These are phyloP conservation scores for Drosophila prosaltans DNA, from an alignment of 1,140 invertebrate species.

Conservation along the genomic window DNA sequence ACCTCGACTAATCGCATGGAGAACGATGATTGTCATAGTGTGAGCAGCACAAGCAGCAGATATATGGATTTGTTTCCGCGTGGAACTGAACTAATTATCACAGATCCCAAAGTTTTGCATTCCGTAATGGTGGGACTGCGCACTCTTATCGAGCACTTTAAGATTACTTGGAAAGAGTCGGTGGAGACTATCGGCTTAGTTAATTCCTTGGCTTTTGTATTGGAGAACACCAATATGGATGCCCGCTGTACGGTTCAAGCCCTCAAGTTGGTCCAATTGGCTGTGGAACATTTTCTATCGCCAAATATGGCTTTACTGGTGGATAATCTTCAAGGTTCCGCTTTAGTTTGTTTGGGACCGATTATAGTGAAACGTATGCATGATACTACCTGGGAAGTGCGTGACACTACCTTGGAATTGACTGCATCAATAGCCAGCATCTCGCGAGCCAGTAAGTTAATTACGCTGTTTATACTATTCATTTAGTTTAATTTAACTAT, in stretches of 20 bases:
- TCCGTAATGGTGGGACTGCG: slow-evolving; percentile 86
- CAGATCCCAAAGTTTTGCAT: slow-evolving; percentile 84
- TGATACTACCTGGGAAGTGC: slow-evolving; percentile 89
- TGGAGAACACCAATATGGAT: slow-evolving; percentile 82
- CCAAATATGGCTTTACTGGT: slow-evolving; percentile 89
- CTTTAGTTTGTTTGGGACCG: slow-evolving; percentile 86
- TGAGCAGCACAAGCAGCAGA: slow-evolving; percentile 78
- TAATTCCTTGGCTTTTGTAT: slow-evolving; percentile 77
- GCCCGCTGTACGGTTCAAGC: slow-evolving; percentile 87
- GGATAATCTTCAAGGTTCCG: slow-evolving; percentile 86
- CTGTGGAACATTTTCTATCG: slow-evolving; percentile 89
- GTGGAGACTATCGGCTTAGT: slow-evolving; percentile 81
- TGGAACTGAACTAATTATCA: slow-evolving; percentile 56
- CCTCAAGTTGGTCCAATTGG: slow-evolving; percentile 87
- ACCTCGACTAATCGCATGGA: slow-evolving; percentile 35
- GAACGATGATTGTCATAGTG: slow-evolving; percentile 70
- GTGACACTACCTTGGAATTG: slow-evolving; percentile 89
- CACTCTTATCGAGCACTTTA: slow-evolving; percentile 87
- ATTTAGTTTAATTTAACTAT: neutral
- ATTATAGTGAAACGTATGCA: slow-evolving; percentile 88
- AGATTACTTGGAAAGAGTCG: slow-evolving; percentile 88
- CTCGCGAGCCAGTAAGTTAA: slow-evolving; percentile 86
- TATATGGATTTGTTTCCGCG: slow-evolving; percentile 58
- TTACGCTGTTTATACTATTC: slow-evolving; percentile 44
- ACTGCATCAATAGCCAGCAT: slow-evolving; percentile 87